These are phyloP conservation scores for Siniperca undulata DNA, from an alignment of 2,797 vertebrate species.

Conservation along the genomic window DNA sequence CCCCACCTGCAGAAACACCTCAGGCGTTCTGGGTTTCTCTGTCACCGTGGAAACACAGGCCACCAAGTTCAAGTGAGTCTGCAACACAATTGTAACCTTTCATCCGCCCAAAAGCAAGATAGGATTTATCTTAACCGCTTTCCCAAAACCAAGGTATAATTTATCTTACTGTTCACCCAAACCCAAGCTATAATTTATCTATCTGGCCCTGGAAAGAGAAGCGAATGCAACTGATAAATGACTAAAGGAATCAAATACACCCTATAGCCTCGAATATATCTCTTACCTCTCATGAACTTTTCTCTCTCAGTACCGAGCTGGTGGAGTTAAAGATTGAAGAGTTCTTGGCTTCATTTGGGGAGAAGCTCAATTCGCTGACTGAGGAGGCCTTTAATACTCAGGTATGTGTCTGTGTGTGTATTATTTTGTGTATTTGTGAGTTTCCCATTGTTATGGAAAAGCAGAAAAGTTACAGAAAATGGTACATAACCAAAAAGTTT, in stretches of 20 bases:
- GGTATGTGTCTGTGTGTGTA: constrained; percentile 78
- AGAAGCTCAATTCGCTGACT: constrained; percentile 89
- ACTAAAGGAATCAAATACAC: constrained; percentile 64
- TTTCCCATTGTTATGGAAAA: constrained; percentile 32
- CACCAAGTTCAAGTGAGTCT: constrained; percentile 95
- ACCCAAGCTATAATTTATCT: constrained; percentile 66
- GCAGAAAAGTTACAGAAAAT: constrained; percentile 12
- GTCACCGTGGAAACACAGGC: constrained; percentile 97
- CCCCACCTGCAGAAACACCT: constrained; percentile 96
- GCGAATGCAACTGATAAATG: constrained; percentile 71
- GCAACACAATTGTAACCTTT: constrained; percentile 62
- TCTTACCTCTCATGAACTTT: constrained; percentile 53
- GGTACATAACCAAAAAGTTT: constrained; percentile 25
- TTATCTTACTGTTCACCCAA: constrained; percentile 62
- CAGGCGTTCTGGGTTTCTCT: constrained; percentile 95
- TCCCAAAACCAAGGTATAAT: constrained; percentile 57
- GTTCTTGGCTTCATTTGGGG: constrained; percentile 92
- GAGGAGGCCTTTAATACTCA: constrained; percentile 93
- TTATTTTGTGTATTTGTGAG: constrained; percentile 38
- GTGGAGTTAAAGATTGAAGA: constrained; percentile 97
- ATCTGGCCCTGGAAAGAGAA: constrained; percentile 52
- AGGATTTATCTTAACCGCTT: constrained; percentile 64
- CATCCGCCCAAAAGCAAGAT: constrained; percentile 57
- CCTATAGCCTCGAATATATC: constrained; percentile 63
- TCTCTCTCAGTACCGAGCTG: constrained; percentile 88